Conservation (phyloP, 2,888 invertebrate genomes). For the Automeris io region DNA sequence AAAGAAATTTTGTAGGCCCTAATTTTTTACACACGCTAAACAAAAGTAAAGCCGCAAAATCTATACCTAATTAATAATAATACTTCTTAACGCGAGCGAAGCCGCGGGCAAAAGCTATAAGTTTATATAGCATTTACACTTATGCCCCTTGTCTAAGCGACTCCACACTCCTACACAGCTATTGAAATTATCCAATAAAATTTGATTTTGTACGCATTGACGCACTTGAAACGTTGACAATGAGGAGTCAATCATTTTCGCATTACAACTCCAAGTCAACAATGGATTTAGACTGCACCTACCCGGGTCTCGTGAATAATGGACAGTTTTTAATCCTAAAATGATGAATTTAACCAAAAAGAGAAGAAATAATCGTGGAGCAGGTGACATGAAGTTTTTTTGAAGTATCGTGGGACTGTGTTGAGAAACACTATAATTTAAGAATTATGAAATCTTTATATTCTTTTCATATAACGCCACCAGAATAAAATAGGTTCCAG, state of each 20-base stretch:
- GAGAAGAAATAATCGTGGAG: slow-evolving; percentile 11
- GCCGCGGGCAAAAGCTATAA: no score
- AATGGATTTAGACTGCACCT: slow-evolving; percentile 16
- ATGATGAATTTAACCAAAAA: slow-evolving; percentile 34
- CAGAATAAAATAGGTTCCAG: no score
- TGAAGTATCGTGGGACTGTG: slow-evolving; percentile 27
- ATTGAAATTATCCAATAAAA: slow-evolving; percentile 54
- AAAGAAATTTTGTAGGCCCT: no score
- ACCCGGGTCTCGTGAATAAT: slow-evolving; percentile 20
- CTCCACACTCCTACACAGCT: slow-evolving; percentile 36
- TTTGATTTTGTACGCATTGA: slow-evolving; percentile 45
- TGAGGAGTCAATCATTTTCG: slow-evolving; percentile 56
- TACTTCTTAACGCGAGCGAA: no score
- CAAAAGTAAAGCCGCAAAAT: no score
- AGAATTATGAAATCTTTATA: slow-evolving; percentile 29
- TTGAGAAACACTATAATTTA: not conserved
- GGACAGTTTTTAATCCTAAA: slow-evolving; percentile 37
- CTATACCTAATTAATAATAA: no score
- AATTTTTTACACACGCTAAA: no score
- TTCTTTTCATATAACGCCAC: no score
- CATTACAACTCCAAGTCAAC: slow-evolving; percentile 44
- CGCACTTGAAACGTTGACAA: slow-evolving; percentile 26
- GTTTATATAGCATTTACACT: no score
- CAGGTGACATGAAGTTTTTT: slow-evolving; percentile 28
- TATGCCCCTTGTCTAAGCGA: slow-evolving; percentile 12